Conservation (phyloP, 2,113 vertebrate species). For the Oreocharis arfaki region DNA sequence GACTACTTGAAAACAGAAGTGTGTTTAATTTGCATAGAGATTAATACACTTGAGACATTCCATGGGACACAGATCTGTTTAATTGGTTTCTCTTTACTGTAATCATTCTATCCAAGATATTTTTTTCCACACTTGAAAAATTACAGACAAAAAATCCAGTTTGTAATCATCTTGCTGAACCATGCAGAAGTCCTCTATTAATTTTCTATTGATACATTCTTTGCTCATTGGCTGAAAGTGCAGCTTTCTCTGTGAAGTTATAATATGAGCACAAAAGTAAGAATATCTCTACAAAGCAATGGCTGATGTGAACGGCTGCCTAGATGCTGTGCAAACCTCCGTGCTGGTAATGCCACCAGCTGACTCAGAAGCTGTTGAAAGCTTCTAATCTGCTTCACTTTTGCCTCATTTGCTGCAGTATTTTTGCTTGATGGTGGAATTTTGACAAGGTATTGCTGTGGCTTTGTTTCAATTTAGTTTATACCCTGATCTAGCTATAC, state of each 20-base stretch:
- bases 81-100: conserved; percentile 35
- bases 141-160: background rate
- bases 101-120: background rate
- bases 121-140: conserved; percentile 22
- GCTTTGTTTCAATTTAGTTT: conserved; percentile 40
- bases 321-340: background rate
- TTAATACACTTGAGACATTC: conserved; percentile 5
- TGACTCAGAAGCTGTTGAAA: conserved; percentile 33
- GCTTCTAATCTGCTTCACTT: background rate
- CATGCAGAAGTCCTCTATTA: background rate
- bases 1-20: background rate
- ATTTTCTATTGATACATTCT: background rate
- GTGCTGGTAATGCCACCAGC: background rate
- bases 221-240: background rate
- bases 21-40: conserved; percentile 33
- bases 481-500: background rate
- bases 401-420: background rate
- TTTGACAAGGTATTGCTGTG: conserved; percentile 18
- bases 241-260: background rate
- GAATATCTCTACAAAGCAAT: background rate
- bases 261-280: background rate
- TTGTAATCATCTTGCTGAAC: conserved; percentile 15
- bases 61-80: background rate
- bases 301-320: background rate
- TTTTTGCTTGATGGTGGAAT: background rate